Evolutionary conservation across 2,888 invertebrate genomes (phyloP).

Genomic region (Orthosia gracilis): DNA sequence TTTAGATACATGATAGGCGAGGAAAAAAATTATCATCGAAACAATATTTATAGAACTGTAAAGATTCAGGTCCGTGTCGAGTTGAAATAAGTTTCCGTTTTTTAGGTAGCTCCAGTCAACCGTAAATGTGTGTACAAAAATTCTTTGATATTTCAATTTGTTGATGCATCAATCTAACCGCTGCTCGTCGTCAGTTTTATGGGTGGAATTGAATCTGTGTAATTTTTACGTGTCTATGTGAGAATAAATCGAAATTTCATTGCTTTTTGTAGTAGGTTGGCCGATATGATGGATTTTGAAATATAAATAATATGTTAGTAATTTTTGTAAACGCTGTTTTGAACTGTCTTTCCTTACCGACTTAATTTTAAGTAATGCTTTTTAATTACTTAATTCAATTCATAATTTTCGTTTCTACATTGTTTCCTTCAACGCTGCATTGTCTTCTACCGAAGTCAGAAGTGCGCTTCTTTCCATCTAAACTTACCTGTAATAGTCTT

Average conservation of each 20-base stretch:
- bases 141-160: background rate
- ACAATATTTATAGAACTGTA: background rate
- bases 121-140: background rate
- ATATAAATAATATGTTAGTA: too few relatives aligned
- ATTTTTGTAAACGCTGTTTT: background rate
- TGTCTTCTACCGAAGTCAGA: background rate
- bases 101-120: background rate
- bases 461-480: background rate
- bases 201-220: background rate
- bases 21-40: background rate
- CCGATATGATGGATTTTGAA: background rate
- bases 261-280: background rate
- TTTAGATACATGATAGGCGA: background rate
- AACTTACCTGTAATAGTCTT: conserved; percentile 97
- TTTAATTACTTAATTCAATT: background rate
- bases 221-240: background rate
- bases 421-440: background rate
- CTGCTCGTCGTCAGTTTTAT: background rate
- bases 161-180: background rate
- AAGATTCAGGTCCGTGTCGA: background rate
- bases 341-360: background rate
- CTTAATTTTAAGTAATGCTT: background rate
- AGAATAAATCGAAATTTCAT: background rate
- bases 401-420: too few relatives aligned
- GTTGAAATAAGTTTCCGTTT: background rate